Conservation (phyloP, 2,113 vertebrate species). For the Bubo scandiacus region DNA sequence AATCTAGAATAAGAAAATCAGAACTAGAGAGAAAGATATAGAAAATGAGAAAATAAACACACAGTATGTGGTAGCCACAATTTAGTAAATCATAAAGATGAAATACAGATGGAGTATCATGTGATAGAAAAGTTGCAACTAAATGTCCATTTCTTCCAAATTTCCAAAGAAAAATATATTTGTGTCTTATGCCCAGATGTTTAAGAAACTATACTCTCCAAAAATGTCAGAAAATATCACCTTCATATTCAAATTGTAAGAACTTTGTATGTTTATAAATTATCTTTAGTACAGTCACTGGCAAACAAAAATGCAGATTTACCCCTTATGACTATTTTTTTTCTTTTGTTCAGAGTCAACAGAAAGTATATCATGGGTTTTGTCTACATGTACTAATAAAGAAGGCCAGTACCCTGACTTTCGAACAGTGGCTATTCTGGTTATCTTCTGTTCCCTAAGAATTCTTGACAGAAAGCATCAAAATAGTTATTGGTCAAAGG, state of each 20-base stretch:
- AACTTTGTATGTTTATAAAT: not conserved
- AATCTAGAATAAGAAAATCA: not conserved
- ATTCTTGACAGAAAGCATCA: not conserved
- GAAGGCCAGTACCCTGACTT: not conserved
- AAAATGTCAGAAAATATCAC: not conserved
- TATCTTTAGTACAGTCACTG: not conserved
- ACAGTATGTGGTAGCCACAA: not conserved
- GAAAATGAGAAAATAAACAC: not conserved
- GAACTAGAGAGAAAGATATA: not conserved
- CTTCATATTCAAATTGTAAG: not conserved
- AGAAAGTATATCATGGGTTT: not conserved
- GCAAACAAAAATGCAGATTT: not conserved
- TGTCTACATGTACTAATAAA: not conserved
- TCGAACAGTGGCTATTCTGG: not conserved
- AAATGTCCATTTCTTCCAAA: not conserved
- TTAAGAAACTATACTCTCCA: not conserved
- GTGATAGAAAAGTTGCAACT: not conserved
- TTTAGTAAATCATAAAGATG: not conserved
- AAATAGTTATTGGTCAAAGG: not conserved
- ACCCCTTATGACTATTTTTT: not conserved
- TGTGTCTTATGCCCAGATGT: not conserved
- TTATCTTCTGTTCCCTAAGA: not conserved
- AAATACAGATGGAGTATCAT: not conserved
- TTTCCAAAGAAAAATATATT: not conserved
- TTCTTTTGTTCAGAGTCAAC: not conserved